Conservation (phyloP, 2,797 vertebrate species). For the Stomatorhinus walkeri region DNA sequence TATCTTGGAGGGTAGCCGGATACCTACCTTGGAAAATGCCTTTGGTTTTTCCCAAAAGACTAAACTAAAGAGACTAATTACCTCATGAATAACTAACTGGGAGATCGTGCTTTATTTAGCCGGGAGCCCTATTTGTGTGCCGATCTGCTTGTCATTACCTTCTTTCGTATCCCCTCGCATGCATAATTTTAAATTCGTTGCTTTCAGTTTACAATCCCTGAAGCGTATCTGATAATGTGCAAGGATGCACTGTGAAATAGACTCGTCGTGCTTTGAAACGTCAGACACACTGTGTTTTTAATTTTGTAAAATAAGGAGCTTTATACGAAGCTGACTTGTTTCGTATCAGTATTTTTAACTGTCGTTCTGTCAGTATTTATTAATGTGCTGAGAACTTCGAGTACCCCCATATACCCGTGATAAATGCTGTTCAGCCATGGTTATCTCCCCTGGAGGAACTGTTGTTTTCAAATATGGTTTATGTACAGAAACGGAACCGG, state of each 20-base stretch:
- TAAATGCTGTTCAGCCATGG: not conserved
- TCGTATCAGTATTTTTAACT: not conserved
- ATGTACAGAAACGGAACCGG: not conserved
- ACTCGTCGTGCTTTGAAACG: not conserved
- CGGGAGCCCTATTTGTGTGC: not conserved
- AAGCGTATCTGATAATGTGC: not conserved
- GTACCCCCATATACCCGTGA: not conserved
- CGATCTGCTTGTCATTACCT: not conserved
- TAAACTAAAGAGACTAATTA: not conserved
- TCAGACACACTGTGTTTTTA: not conserved
- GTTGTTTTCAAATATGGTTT: not conserved
- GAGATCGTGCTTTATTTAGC: not conserved
- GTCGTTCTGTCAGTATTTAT: not conserved
- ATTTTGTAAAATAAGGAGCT: not conserved
- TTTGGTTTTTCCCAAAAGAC: not conserved
- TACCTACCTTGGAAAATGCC: not conserved
- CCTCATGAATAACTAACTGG: not conserved
- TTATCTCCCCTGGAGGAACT: not conserved
- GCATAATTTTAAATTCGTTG: not conserved
- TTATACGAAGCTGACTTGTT: not conserved
- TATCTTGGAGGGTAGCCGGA: not conserved
- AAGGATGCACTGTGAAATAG: not conserved
- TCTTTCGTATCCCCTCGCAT: not conserved
- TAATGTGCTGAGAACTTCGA: not conserved
- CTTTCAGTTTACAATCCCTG: not conserved